Evolutionary conservation across 1,140 invertebrate genomes (phyloP).

Genomic region (Sycophila sp.): DNA sequence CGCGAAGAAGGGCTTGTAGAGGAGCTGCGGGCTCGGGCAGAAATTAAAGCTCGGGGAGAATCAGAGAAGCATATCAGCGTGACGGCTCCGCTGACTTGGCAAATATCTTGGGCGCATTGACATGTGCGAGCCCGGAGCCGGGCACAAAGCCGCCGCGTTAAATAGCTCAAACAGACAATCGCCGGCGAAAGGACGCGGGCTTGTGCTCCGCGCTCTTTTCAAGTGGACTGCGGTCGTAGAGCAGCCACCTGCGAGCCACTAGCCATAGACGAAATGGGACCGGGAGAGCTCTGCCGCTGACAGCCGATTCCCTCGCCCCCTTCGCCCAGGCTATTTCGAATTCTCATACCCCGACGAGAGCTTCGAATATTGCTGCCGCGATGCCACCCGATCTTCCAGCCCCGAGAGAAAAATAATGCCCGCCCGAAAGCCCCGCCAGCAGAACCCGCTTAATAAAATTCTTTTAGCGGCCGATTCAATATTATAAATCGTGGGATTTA

Average conservation of each 20-base stretch:
- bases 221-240: too few species aligned
- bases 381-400: too few species aligned
- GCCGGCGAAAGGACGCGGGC: neutral
- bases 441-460: too few species aligned
- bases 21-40: neutral
- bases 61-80: neutral
- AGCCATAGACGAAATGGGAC: too few species aligned
- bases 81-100: neutral
- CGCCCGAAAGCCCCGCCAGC: neutral
- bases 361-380: neutral
- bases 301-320: constrained; percentile 2
- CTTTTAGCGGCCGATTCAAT: too few species aligned
- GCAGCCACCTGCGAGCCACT: too few species aligned
- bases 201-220: neutral
- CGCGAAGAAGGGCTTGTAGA: too few species aligned
- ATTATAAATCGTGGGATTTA: too few species aligned
- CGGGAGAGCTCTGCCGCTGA: neutral
- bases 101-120: neutral
- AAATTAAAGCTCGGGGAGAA: neutral
- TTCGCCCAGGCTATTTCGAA: neutral
- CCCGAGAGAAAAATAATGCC: neutral
- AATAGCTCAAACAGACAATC: constrained; percentile 9
- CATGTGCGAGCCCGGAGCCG: too few species aligned
- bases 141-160: neutral
- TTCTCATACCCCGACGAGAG: neutral